phyloP scores from a whole-genome alignment of 2,888 invertebrate species.

The Arge pagana region DNA sequence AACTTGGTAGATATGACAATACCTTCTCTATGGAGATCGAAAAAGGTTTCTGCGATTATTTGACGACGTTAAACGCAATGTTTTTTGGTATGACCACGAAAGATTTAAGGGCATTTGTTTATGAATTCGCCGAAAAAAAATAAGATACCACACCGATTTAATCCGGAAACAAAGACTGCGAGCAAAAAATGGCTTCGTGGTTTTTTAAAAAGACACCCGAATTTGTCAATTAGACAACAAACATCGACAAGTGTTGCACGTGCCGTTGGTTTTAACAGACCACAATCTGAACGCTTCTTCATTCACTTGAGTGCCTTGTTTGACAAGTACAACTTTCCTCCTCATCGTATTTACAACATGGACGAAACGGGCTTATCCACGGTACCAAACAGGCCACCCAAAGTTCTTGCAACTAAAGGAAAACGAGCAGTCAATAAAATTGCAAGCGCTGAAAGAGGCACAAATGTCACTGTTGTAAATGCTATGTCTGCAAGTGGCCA shows the following conservation, averaged over 20 bases:
- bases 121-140: constrained; percentile 23
- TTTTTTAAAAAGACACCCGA: constrained; percentile 21
- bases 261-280: constrained; percentile 26
- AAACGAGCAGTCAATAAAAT: constrained; percentile 32
- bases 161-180: constrained; percentile 24
- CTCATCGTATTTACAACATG: constrained; percentile 26
- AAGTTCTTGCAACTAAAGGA: constrained; percentile 28
- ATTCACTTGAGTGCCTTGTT: constrained; percentile 21
- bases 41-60: constrained; percentile 21
- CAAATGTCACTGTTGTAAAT: constrained; percentile 27
- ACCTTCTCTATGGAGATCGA: constrained; percentile 28
- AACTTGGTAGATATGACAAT: constrained; percentile 28
- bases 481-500: constrained; percentile 23
- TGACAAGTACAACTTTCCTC: constrained; percentile 21
- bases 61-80: constrained; percentile 23
- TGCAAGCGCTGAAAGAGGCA: constrained; percentile 32
- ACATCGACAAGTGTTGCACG: constrained; percentile 22
- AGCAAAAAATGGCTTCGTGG: constrained; percentile 29
- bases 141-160: constrained; percentile 31
- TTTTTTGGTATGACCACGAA: constrained; percentile 30
- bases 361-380: constrained; percentile 29
- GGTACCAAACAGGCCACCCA: constrained; percentile 27
- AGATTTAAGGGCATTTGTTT: constrained; percentile 25
- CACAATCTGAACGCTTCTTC: constrained; percentile 24
- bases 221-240: constrained; percentile 23